Percentiles rank a stretch among this genome's conserved stretches.
These are phyloP conservation scores for Sphenodon punctatus DNA, from an alignment of 2,797 vertebrate species.

Conservation along the genomic window DNA sequence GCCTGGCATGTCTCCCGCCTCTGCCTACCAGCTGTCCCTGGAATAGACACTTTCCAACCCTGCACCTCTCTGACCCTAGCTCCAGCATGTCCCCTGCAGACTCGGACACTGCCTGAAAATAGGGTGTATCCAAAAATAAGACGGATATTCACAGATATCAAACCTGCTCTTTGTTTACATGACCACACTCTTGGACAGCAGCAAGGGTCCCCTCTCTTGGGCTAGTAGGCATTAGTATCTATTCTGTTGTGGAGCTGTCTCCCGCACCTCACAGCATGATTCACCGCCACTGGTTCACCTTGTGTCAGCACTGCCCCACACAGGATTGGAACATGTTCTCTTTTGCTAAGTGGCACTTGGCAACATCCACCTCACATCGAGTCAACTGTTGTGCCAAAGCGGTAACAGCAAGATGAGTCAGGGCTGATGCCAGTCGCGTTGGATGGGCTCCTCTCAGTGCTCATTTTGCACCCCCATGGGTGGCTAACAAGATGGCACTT, in stretches of 20 bases:
- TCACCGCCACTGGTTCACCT: constrained; percentile 54
- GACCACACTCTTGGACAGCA: not conserved
- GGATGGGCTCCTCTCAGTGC: constrained; percentile 50
- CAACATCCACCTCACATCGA: constrained; percentile 27
- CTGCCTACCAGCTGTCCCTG: too few species aligned
- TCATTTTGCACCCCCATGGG: constrained; percentile 36
- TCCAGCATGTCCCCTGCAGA: too few species aligned
- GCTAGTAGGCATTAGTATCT: constrained; percentile 1
- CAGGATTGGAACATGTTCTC: constrained; percentile 32
- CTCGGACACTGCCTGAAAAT: too few species aligned
- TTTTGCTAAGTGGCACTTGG: constrained; percentile 63
- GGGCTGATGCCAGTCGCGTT: constrained; percentile 61
- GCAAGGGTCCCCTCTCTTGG: not conserved
- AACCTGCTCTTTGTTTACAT: not conserved
- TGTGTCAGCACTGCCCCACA: too few species aligned
- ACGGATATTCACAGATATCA: too few species aligned
- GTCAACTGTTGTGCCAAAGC: constrained; percentile 63
- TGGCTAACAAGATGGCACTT: constrained; percentile 47
- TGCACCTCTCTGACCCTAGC: too few species aligned
- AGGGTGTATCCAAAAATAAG: too few species aligned
- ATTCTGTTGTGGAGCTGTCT: constrained; percentile 46
- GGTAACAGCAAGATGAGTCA: constrained; percentile 60
- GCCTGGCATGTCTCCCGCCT: too few species aligned
- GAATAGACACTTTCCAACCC: too few species aligned
- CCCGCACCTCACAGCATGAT: constrained; percentile 55